These are phyloP conservation scores for Dendrolimus pini DNA, from an alignment of 2,888 invertebrate genomes.

Conservation along the genomic window DNA sequence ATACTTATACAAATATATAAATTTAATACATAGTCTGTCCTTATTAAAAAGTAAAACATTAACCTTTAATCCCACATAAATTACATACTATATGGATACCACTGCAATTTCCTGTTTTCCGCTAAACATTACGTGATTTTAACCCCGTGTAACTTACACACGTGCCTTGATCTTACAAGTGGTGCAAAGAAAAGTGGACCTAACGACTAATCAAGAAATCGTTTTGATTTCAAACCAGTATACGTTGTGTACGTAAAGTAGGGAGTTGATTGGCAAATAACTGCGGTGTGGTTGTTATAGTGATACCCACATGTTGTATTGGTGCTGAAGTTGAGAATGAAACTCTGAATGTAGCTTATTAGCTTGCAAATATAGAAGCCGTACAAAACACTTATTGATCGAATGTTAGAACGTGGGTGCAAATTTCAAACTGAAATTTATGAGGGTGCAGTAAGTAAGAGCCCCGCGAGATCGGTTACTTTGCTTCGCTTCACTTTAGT, in stretches of 20 bases:
- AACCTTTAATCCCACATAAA: too few relatives aligned
- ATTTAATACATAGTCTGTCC: too few relatives aligned
- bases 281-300: background rate
- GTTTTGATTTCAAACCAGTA: too few relatives aligned
- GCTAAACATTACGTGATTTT: slow-evolving; percentile 41
- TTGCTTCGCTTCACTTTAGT: slow-evolving; percentile 38
- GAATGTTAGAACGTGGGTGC: slow-evolving; percentile 66
- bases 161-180: slow-evolving; percentile 40
- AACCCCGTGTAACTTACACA: slow-evolving; percentile 45
- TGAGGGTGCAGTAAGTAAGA: slow-evolving; percentile 57
- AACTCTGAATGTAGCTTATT: slow-evolving; percentile 69
- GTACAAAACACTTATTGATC: slow-evolving; percentile 74
- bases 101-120: slow-evolving; percentile 11
- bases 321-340: slow-evolving; percentile 54
- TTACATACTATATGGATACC: too few relatives aligned
- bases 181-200: background rate
- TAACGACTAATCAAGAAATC: background rate
- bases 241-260: background rate
- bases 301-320: slow-evolving; percentile 39
- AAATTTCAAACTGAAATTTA: slow-evolving; percentile 74
- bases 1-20: too few relatives aligned
- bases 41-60: too few relatives aligned
- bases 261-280: background rate
- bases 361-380: slow-evolving; percentile 73
- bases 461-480: slow-evolving; percentile 56